A percentile compares a stretch with the other conserved stretches of the same genome.
Evolutionary conservation across 2,797 vertebrate species (phyloP).

Genomic region (Muscicapa comitata): DNA sequence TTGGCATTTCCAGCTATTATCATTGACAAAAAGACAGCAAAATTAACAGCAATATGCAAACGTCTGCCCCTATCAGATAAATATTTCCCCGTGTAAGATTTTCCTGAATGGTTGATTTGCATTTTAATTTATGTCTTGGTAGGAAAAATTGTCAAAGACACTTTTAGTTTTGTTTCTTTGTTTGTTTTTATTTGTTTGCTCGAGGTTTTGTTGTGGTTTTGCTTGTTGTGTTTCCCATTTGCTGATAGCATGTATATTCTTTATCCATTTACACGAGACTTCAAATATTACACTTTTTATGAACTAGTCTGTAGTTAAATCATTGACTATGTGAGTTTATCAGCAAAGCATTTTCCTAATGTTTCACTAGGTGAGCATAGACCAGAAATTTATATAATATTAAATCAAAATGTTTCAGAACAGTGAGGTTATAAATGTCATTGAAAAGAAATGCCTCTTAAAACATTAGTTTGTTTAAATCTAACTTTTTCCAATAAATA

Average conservation of each 20-base stretch:
- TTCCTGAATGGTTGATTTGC: background rate
- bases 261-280: background rate
- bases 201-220: background rate
- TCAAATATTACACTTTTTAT: background rate
- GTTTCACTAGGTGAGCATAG: background rate
- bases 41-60: background rate
- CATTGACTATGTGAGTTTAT: background rate
- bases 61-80: background rate
- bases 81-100: background rate
- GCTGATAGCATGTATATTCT: background rate
- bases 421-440: background rate
- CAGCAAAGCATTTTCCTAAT: background rate
- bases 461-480: background rate
- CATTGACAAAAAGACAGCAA: background rate
- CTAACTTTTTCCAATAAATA: background rate
- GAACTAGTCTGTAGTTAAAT: background rate
- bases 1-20: background rate
- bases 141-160: background rate
- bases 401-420: background rate
- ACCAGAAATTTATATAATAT: background rate
- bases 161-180: background rate
- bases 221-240: background rate
- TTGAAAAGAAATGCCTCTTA: background rate
- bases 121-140: background rate
- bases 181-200: background rate